Percentiles rank a stretch among this genome's conserved stretches.
Conservation (phyloP, 2,888 invertebrate species). For the Euphydryas editha region DNA sequence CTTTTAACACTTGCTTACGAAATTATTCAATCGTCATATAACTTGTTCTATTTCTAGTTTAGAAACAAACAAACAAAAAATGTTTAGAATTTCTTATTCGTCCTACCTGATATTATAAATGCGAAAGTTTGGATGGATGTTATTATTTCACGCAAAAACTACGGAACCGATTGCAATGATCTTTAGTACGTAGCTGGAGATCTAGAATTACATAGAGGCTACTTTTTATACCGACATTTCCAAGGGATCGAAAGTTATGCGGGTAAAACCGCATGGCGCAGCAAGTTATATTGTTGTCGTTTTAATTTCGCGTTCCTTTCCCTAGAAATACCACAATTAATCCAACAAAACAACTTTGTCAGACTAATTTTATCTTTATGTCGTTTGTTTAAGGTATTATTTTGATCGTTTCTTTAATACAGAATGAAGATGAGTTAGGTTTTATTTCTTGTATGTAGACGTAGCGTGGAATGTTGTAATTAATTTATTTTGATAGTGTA, state of each 20-base stretch:
- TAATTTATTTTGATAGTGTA: constrained; percentile 22
- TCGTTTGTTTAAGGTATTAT: not conserved
- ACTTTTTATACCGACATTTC: not conserved
- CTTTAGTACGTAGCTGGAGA: not conserved
- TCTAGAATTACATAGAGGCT: not conserved
- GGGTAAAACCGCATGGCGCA: too few species aligned
- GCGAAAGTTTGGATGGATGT: not conserved
- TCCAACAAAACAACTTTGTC: not conserved
- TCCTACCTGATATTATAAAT: not conserved
- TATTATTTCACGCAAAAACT: not conserved
- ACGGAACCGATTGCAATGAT: not conserved
- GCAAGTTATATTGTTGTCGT: constrained; percentile 1
- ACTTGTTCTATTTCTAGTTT: too few species aligned
- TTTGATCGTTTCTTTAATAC: constrained; percentile 7
- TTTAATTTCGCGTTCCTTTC: constrained; percentile 6
- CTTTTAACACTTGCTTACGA: too few species aligned
- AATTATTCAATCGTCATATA: too few species aligned
- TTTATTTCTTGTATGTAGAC: constrained; percentile 25
- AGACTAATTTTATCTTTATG: not conserved
- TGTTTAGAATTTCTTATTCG: too few species aligned
- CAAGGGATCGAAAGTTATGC: too few species aligned
- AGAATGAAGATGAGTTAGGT: constrained; percentile 17
- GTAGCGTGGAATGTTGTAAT: constrained; percentile 20
- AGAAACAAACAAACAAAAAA: too few species aligned
- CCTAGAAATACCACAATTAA: constrained; percentile 7